phyloP scores from a whole-genome alignment of 2,113 vertebrate species.

The Sinocyclocheilus anophthalmus region DNA sequence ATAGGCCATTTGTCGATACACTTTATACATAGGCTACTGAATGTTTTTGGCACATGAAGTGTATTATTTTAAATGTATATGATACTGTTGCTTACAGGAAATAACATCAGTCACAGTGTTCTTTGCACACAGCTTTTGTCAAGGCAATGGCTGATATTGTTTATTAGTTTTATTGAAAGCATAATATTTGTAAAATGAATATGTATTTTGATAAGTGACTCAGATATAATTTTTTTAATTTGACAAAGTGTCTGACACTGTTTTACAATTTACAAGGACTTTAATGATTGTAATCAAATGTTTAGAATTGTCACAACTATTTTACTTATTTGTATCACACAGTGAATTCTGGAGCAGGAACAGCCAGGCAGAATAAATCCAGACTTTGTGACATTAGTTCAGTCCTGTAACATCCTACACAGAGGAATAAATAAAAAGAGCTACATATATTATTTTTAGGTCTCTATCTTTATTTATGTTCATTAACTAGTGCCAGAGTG shows the following conservation, averaged over 20 bases:
- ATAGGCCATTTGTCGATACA: not conserved
- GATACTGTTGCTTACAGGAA: not conserved
- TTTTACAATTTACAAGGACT: not conserved
- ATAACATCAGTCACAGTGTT: not conserved
- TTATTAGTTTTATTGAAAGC: not conserved
- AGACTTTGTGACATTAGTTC: not conserved
- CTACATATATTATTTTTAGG: not conserved
- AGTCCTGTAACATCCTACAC: not conserved
- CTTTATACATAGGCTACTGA: not conserved
- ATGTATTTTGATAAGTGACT: not conserved
- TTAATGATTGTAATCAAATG: not conserved
- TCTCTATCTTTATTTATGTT: not conserved
- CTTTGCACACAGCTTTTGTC: not conserved
- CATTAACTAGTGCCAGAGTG: too few species aligned
- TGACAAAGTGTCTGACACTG: not conserved
- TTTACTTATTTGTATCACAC: not conserved
- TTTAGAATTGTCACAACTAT: not conserved
- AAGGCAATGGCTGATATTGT: conserved; percentile 1
- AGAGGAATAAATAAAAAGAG: not conserved
- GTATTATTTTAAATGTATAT: not conserved
- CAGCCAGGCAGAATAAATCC: not conserved
- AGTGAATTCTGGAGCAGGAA: not conserved
- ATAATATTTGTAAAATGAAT: not conserved
- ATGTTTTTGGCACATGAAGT: not conserved
- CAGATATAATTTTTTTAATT: not conserved